These are phyloP conservation scores for Odontothrips loti DNA, from an alignment of 2,888 invertebrate genomes.

Conservation along the genomic window DNA sequence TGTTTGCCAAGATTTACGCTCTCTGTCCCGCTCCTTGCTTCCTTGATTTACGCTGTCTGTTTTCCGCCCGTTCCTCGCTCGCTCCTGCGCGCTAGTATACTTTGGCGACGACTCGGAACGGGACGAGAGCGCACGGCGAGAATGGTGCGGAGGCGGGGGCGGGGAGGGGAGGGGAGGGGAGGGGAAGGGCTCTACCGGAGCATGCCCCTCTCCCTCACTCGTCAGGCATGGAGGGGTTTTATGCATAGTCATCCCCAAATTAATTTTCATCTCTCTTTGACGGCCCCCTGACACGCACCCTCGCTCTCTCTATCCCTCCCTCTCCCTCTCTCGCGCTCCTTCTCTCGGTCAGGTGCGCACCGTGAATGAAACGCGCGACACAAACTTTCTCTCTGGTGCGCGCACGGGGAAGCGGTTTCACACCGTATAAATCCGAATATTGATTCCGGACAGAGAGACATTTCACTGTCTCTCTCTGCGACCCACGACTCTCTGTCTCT, in stretches of 20 bases:
- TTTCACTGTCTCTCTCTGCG: background rate
- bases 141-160: background rate
- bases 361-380: no score
- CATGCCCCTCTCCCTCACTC: no score
- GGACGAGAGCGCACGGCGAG: background rate
- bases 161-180: background rate
- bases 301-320: background rate
- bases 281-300: background rate
- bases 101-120: background rate
- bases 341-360: no score
- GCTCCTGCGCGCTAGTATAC: background rate
- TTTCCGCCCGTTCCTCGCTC: background rate
- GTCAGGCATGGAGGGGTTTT: background rate
- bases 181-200: background rate
- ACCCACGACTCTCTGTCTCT: background rate
- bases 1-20: background rate
- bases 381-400: no score
- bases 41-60: constrained; percentile 19
- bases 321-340: background rate
- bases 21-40: background rate
- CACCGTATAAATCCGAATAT: constrained; percentile 7
- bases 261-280: background rate
- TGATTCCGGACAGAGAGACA: background rate
- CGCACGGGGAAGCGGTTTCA: background rate
- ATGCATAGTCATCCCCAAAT: constrained; percentile 20